These are phyloP conservation scores for Syncerus caffer DNA, from an alignment of 2,797 vertebrate genomes.

Conservation along the genomic window DNA sequence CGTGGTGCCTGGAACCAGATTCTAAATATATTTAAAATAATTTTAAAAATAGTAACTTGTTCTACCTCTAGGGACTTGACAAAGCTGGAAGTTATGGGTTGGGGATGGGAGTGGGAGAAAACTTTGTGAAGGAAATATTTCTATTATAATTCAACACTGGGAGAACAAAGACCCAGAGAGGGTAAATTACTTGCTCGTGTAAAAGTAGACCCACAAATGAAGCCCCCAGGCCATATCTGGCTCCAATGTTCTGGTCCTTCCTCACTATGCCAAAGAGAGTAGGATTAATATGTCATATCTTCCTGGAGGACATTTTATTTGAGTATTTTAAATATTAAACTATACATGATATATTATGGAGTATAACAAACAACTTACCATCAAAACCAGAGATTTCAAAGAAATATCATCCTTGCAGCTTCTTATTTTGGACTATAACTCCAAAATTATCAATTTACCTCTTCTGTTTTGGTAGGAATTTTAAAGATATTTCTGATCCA, in stretches of 20 bases:
- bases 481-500: not conserved
- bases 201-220: not conserved
- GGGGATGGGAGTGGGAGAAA: not conserved
- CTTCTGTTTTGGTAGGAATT: not conserved
- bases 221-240: not conserved
- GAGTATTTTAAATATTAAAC: constrained; percentile 9
- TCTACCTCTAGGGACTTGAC: not conserved
- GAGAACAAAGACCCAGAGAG: not conserved
- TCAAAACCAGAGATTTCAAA: not conserved
- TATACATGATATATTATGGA: not conserved
- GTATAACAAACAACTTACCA: not conserved
- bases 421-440: not conserved
- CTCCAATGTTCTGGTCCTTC: not conserved
- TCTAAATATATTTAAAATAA: constrained; percentile 17
- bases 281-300: not conserved
- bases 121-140: not conserved
- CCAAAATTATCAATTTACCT: not conserved
- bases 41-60: not conserved
- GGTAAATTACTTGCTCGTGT: not conserved
- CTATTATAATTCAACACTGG: not conserved
- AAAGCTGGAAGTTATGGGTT: not conserved
- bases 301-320: not conserved
- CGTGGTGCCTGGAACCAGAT: not conserved
- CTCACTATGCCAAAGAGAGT: not conserved
- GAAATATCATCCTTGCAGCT: not conserved